Conservation (phyloP, 2,113 vertebrate genomes). For the Paracanthobrama guichenoti region DNA sequence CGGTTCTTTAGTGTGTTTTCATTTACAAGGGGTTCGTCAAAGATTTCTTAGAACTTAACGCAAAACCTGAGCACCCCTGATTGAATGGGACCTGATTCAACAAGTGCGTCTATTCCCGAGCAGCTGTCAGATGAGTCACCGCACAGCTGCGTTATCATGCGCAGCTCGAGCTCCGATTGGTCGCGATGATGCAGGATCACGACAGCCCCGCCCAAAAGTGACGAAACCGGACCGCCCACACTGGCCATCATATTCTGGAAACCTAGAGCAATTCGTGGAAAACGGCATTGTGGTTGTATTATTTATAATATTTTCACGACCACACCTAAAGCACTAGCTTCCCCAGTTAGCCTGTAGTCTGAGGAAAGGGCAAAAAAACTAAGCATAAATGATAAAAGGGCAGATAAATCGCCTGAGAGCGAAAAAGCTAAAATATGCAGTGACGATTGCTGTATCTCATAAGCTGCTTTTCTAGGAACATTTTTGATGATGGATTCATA, state of each 20-base stretch:
- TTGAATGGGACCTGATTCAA: constrained; percentile 56
- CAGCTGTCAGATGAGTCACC: constrained; percentile 60
- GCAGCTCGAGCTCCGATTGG: constrained; percentile 38
- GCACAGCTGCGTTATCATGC: constrained; percentile 58
- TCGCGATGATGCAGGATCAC: background rate
- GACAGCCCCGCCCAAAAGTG: background rate
- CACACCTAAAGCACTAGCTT: background rate
- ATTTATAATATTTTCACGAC: background rate
- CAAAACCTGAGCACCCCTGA: background rate
- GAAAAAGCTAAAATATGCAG: background rate
- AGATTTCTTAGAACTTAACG: background rate
- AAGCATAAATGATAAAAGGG: background rate
- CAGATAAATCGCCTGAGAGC: background rate
- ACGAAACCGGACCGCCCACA: background rate
- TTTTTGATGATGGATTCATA: background rate
- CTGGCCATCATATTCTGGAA: constrained; percentile 56
- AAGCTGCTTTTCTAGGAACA: background rate
- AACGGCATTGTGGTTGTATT: background rate
- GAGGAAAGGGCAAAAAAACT: background rate
- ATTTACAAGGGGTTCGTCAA: background rate
- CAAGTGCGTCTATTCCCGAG: constrained; percentile 61
- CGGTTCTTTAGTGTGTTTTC: background rate
- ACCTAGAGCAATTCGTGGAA: constrained; percentile 10
- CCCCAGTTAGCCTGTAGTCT: background rate
- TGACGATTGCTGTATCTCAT: background rate